Evolutionary conservation across 2,888 invertebrate genomes (phyloP).

Genomic region (Tenthredo amoena): DNA sequence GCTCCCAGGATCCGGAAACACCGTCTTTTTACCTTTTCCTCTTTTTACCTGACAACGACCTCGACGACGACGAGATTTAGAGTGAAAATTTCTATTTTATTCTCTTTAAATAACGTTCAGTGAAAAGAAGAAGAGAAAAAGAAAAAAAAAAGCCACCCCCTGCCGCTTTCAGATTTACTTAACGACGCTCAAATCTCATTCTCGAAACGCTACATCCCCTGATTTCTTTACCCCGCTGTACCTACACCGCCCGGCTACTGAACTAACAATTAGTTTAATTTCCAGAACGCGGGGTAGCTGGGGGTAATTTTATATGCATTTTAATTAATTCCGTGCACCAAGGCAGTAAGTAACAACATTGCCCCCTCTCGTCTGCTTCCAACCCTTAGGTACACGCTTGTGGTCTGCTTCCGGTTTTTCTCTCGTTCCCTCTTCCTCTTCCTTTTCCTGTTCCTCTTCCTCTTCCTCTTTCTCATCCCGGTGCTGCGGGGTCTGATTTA

Average conservation of each 20-base stretch:
- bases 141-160: no score
- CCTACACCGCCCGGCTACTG: neutral
- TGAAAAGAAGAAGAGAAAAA: neutral
- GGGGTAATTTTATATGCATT: conserved; percentile 68
- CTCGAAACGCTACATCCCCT: no score
- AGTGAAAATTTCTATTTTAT: neutral
- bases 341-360: conserved; percentile 67
- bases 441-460: conserved; percentile 53
- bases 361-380: conserved; percentile 50
- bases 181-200: neutral
- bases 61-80: neutral
- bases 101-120: neutral
- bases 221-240: neutral
- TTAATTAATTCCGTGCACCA: conserved; percentile 70
- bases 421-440: conserved; percentile 63
- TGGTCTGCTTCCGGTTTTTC: conserved; percentile 67
- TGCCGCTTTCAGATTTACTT: neutral
- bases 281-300: neutral
- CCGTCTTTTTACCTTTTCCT: neutral
- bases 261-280: conserved; percentile 19
- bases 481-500: conserved; percentile 26
- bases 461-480: neutral
- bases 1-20: neutral
- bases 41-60: neutral
- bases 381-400: conserved; percentile 59